These are phyloP conservation scores for Patella ulyssiponensis DNA, from an alignment of 2,888 invertebrate species.

Conservation along the genomic window DNA sequence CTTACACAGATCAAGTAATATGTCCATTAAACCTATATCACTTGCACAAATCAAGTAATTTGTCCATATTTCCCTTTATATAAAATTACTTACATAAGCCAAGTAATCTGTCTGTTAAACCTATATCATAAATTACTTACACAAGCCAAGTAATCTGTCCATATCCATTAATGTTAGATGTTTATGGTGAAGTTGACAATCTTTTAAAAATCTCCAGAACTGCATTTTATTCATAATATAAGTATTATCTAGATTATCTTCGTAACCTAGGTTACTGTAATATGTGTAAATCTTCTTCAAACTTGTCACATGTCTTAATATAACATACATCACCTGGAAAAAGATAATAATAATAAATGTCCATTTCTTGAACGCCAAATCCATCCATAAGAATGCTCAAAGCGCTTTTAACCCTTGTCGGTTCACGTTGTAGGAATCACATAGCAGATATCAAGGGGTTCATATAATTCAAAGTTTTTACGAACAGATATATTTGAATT, in stretches of 20 bases:
- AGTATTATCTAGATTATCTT: conserved; percentile 71
- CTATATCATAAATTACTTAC: conserved; percentile 27
- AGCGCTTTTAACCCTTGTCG: no score
- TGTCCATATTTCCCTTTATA: no score
- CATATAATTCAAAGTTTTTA: no score
- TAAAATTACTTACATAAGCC: no score
- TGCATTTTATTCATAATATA: conserved; percentile 71
- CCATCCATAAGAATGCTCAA: background rate
- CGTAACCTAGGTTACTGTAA: conserved; percentile 69
- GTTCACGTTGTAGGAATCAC: no score
- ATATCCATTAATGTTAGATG: conserved; percentile 67
- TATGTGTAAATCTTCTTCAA: conserved; percentile 66
- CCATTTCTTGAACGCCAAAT: background rate
- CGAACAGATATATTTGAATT: no score
- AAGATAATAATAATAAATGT: background rate
- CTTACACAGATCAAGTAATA: conserved; percentile 25
- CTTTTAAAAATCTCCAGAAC: conserved; percentile 72
- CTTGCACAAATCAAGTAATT: no score
- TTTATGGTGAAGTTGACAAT: conserved; percentile 67
- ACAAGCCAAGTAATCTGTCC: conserved; percentile 65
- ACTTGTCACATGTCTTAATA: conserved; percentile 68
- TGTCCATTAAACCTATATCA: conserved; percentile 65
- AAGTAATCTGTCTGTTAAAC: background rate
- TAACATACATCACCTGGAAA: conserved; percentile 65
- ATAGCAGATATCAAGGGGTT: no score